Evolutionary conservation across 2,113 vertebrate genomes (phyloP).

Genomic region (Dicaeum eximium): DNA sequence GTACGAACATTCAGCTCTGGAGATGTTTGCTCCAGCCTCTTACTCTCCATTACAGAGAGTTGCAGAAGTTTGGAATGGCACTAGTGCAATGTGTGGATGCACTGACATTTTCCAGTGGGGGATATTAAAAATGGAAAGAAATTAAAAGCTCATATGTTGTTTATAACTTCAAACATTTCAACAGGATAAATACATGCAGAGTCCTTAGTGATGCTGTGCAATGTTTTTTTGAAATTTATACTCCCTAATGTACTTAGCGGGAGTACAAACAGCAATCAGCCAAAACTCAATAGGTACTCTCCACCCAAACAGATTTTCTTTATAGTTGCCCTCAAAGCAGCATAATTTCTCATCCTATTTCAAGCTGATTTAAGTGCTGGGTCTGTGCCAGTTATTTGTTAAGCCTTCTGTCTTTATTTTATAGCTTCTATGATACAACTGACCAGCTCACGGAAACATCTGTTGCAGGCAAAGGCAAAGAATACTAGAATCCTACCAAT

Average conservation of each 20-base stretch:
- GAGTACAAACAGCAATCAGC: constrained; percentile 69
- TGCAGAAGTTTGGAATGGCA: neutral
- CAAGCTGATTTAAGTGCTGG: constrained; percentile 62
- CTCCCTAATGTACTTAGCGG: constrained; percentile 24
- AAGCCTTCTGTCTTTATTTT: constrained; percentile 65
- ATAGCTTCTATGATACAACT: constrained; percentile 55
- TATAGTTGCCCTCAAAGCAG: constrained; percentile 51
- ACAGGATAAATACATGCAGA: constrained; percentile 14
- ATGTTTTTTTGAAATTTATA: constrained; percentile 36
- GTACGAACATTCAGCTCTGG: neutral
- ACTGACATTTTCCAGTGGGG: neutral
- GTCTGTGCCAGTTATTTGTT: constrained; percentile 64
- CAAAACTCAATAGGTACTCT: constrained; percentile 57
- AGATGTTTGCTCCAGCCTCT: neutral
- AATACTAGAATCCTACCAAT: constrained; percentile 10
- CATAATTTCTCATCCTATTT: constrained; percentile 66
- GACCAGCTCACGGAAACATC: constrained; percentile 67
- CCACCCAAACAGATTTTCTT: constrained; percentile 45
- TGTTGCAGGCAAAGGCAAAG: constrained; percentile 57
- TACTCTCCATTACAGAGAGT: neutral
- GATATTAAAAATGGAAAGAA: constrained; percentile 18
- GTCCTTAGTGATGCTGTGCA: neutral
- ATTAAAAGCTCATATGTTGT: constrained; percentile 26
- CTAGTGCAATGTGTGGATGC: neutral
- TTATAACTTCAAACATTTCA: constrained; percentile 16